These are phyloP conservation scores for Andricus curvator DNA, from an alignment of 2,888 invertebrate genomes.

Conservation along the genomic window DNA sequence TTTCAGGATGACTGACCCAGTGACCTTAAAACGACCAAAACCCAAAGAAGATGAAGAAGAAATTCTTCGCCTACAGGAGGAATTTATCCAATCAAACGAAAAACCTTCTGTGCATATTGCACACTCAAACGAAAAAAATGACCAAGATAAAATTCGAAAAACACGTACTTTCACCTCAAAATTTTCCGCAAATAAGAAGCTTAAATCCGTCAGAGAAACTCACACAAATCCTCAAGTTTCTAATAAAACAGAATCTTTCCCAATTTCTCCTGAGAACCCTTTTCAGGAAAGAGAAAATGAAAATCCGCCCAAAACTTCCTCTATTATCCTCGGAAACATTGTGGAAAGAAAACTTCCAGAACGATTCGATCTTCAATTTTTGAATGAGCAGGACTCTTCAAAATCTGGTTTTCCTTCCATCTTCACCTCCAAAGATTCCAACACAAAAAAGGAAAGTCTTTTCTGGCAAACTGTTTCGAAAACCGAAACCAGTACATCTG, in stretches of 20 bases:
- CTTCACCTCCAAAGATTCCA: conserved; percentile 60
- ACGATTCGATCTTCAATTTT: neutral
- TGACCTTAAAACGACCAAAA: conserved; percentile 82
- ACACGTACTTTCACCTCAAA: neutral
- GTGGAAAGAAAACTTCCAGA: conserved; percentile 65
- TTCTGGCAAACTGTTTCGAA: conserved; percentile 63
- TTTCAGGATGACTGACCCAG: conserved; percentile 78
- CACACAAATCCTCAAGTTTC: neutral
- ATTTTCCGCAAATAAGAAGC: neutral
- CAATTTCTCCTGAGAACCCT: neutral
- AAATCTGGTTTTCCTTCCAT: conserved; percentile 71
- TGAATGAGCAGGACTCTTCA: conserved; percentile 16
- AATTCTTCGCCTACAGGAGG: conserved; percentile 86
- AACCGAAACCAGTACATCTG: neutral
- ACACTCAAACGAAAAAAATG: conserved; percentile 65
- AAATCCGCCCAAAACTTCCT: conserved; percentile 64
- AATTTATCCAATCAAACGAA: conserved; percentile 82
- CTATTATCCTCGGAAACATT: conserved; percentile 71
- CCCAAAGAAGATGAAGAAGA: conserved; percentile 87
- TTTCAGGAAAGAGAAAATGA: conserved; percentile 58
- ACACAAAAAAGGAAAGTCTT: conserved; percentile 59
- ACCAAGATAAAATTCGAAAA: neutral
- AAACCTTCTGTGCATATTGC: conserved; percentile 84
- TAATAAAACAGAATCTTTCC: neutral
- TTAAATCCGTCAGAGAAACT: neutral